These are phyloP conservation scores for Tringa solitaria DNA, from an alignment of 2,113 vertebrate species.

Conservation along the genomic window DNA sequence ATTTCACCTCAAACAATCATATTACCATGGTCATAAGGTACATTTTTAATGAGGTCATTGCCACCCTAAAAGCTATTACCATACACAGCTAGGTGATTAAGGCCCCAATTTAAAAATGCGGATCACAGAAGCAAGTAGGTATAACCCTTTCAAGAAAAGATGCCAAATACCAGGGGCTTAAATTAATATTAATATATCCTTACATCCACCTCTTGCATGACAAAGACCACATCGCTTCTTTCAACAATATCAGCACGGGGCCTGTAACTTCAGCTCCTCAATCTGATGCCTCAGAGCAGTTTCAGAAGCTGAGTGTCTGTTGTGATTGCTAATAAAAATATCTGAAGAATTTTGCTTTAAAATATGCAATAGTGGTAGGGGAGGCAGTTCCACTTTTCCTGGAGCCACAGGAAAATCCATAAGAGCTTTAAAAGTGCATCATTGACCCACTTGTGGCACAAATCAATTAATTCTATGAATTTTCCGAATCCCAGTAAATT, in stretches of 20 bases:
- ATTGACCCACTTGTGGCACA: background rate
- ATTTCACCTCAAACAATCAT: background rate
- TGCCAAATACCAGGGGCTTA: background rate
- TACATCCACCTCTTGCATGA: background rate
- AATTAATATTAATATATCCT: background rate
- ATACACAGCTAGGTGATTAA: background rate
- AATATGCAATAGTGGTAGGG: background rate
- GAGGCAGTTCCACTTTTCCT: background rate
- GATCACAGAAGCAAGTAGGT: background rate
- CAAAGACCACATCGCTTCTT: background rate
- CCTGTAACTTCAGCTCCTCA: background rate
- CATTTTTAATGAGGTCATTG: background rate
- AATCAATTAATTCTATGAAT: background rate
- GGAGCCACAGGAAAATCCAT: background rate
- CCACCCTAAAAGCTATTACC: background rate
- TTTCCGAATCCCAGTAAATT: background rate
- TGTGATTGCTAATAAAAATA: background rate
- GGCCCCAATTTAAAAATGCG: background rate
- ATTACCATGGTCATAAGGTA: background rate
- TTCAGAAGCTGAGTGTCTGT: background rate
- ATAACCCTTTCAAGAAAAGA: background rate
- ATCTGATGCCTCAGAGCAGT: background rate
- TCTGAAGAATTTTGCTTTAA: background rate
- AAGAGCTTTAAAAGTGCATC: background rate
- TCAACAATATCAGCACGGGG: accelerated